Conservation (phyloP, 2,113 vertebrate genomes). For the Hippoglossus stenolepis region DNA sequence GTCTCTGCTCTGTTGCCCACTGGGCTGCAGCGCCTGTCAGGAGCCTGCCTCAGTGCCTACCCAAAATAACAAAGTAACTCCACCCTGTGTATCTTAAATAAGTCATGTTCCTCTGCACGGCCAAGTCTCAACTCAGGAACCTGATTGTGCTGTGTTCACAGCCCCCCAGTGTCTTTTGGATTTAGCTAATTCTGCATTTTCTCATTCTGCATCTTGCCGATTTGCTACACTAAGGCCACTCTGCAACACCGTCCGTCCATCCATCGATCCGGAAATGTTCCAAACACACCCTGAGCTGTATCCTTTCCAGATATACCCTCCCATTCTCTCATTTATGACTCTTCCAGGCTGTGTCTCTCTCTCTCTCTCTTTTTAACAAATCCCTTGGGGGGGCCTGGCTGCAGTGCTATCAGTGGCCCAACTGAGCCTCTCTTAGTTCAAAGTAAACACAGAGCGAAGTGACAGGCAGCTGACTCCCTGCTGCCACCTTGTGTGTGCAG, state of each 20-base stretch:
- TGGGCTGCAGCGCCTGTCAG: conserved; percentile 24
- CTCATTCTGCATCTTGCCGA: background rate
- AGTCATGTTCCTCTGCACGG: conserved; percentile 47
- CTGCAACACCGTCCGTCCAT: conserved; percentile 32
- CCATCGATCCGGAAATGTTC: conserved; percentile 32
- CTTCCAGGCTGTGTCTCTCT: conserved; percentile 21
- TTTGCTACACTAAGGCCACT: conserved; percentile 16
- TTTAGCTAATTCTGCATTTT: background rate
- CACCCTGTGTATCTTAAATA: conserved; percentile 52
- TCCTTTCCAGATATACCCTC: conserved; percentile 23
- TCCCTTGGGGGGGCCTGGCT: conserved; percentile 42
- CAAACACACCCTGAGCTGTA: conserved; percentile 30
- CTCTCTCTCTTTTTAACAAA: conserved; percentile 19
- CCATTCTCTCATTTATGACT: conserved; percentile 14
- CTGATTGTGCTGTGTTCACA: conserved; percentile 19
- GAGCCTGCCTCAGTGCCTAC: conserved; percentile 20
- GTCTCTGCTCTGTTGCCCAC: conserved; percentile 39
- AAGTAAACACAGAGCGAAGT: conserved; percentile 40
- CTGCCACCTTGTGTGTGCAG: conserved; percentile 50
- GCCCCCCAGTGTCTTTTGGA: background rate
- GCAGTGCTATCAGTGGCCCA: conserved; percentile 55
- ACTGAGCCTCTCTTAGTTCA: conserved; percentile 43
- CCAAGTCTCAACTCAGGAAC: conserved; percentile 10
- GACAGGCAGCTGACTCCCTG: conserved; percentile 47
- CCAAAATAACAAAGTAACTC: conserved; percentile 69